Evolutionary conservation across 2,113 vertebrate species (phyloP), one percentile per base, ranked within the genome.

Genomic region (Macroglossus sobrinus): DNA sequence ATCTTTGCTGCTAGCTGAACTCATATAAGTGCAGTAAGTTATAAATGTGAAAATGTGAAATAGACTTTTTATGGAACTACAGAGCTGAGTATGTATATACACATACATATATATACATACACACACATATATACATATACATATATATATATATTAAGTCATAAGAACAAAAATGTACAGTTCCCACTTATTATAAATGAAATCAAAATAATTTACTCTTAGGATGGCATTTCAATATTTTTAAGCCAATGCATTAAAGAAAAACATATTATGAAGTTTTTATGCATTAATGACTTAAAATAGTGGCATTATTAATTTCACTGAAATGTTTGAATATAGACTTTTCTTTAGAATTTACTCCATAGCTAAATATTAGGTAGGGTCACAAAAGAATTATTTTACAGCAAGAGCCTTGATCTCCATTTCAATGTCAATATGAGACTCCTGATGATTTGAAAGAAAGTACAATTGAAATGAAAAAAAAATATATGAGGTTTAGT

Each of bases 141-240:
- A 50, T 14, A 15, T 3, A 50, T 4, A 4, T 16, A 50, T 15
- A 50, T 18, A 50, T 96, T 26, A 69, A 66, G 53, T 97, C 22
- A 59, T 55, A 71, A 28, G 78, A 82, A 0, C 1, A 66, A 91
- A 96, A 74, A 28, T 93, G 87, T 93, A 94, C 16, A 92, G 15
- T 47, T 95, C 10, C 35, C 15, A 68, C 53, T 53, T 97, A 55
- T 93, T 89, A 81, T 63, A 95, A 93, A 96, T 95, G 78, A 92
- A 84, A 72, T 84, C 90, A 89, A 4, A 94, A 94, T 87, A 81
- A 93, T 84, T 98, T 96, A 85, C 50, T 76, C 45, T 90, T 78
- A 89, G 96, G 93, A 72, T 88, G 89, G 59, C 38, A 76, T 96
- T 94, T 98, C 84, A 66, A 85, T 94, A 86, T 96, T 50, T 97